Evolutionary conservation across 1,140 invertebrate species (phyloP).

Genomic region (Anthonomus grandis): DNA sequence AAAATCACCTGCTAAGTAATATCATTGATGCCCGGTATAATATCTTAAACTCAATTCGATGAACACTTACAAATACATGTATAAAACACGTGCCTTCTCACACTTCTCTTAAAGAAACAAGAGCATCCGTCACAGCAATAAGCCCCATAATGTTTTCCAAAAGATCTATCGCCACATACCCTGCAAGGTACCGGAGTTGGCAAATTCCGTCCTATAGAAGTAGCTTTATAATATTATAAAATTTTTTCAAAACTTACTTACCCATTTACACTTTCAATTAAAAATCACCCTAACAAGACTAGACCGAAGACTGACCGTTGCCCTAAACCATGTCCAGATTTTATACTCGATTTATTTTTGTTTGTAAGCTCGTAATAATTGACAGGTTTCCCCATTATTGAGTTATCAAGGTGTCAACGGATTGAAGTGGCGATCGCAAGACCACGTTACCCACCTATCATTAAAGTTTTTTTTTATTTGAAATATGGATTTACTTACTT

Average conservation of each 20-base stretch:
- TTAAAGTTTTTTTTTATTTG: too few relatives aligned
- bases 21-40: too few relatives aligned
- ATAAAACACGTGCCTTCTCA: constrained; percentile 67
- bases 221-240: constrained; percentile 1
- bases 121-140: constrained; percentile 86
- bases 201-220: constrained; percentile 59
- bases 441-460: too few relatives aligned
- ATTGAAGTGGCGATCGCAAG: constrained; percentile 11
- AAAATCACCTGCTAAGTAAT: too few relatives aligned
- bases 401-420: too few relatives aligned
- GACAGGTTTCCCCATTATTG: constrained; percentile 35
- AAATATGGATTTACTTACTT: too few relatives aligned
- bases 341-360: too few relatives aligned
- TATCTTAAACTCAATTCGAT: too few relatives aligned
- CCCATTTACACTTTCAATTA: too few relatives aligned
- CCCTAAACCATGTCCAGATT: too few relatives aligned
- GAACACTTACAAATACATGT: constrained; percentile 74
- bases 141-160: constrained; percentile 84
- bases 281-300: too few relatives aligned
- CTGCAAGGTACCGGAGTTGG: constrained; percentile 65
- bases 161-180: constrained; percentile 83
- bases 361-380: constrained; percentile 30
- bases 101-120: constrained; percentile 83
- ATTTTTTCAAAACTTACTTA: not conserved
- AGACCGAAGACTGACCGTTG: too few relatives aligned